These are phyloP conservation scores for Anas acuta DNA, from an alignment of 2,797 vertebrate genomes.

Conservation along the genomic window DNA sequence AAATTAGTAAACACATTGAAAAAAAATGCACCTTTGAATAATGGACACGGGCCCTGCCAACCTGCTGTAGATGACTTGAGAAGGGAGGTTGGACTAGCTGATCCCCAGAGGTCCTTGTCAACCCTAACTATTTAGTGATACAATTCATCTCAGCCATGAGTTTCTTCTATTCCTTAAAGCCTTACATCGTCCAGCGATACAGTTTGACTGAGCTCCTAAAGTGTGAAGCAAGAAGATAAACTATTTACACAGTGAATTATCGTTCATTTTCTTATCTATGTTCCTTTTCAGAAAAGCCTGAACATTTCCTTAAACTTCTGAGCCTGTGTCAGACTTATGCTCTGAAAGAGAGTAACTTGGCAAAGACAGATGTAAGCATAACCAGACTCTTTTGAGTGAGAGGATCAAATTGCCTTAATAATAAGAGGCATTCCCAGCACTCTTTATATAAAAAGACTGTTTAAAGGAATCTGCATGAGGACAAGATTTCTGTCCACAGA, in stretches of 20 bases:
- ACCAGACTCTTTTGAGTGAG: not conserved
- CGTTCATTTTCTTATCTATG: not conserved
- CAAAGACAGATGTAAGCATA: not conserved
- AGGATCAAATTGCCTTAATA: not conserved
- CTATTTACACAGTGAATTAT: not conserved
- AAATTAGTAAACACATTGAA: not conserved
- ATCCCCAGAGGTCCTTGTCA: not conserved
- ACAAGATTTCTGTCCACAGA: not conserved
- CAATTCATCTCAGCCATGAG: not conserved
- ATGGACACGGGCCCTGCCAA: fast-evolving
- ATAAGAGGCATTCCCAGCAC: not conserved
- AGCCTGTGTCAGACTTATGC: fast-evolving
- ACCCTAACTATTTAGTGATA: not conserved
- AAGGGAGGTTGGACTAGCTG: not conserved
- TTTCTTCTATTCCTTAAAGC: not conserved
- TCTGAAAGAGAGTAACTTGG: not conserved
- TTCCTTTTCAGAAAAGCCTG: not conserved
- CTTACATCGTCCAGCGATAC: not conserved
- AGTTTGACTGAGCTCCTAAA: not conserved
- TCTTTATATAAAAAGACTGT: not conserved
- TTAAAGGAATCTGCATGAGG: not conserved
- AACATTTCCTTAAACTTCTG: not conserved
- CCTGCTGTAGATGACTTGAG: not conserved
- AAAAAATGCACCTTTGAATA: not conserved
- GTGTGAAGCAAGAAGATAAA: not conserved